These are phyloP conservation scores for Ictalurus punctatus DNA, from an alignment of 2,113 vertebrate genomes.

Conservation along the genomic window DNA sequence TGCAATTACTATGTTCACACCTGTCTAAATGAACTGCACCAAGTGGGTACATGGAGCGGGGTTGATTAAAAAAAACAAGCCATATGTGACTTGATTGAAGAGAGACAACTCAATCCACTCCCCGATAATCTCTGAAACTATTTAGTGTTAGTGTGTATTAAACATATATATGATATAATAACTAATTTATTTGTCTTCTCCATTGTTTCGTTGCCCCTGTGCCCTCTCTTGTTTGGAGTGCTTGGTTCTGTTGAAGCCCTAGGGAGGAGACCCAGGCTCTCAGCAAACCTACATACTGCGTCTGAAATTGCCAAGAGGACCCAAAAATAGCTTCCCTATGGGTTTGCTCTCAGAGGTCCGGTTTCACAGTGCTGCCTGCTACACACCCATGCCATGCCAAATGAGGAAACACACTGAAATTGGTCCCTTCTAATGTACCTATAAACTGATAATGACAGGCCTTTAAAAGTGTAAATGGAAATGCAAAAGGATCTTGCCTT, in stretches of 20 bases:
- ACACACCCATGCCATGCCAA: conserved; percentile 2
- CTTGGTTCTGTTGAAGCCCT: conserved; percentile 34
- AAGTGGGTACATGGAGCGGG: background rate
- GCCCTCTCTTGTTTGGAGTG: conserved; percentile 42
- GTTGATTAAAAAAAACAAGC: background rate
- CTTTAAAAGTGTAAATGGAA: conserved; percentile 48
- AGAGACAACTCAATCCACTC: background rate
- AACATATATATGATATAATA: background rate
- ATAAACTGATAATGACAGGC: conserved; percentile 50
- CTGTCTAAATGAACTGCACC: background rate
- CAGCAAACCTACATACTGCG: conserved; percentile 45
- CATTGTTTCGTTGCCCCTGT: conserved; percentile 46
- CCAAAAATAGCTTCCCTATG: conserved; percentile 55
- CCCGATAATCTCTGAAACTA: background rate
- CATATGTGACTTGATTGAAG: background rate
- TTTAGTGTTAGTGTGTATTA: background rate
- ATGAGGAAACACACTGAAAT: conserved; percentile 40
- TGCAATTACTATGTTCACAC: conserved; percentile 3
- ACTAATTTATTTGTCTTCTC: conserved; percentile 14
- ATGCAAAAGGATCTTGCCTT: conserved; percentile 37
- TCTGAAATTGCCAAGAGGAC: conserved; percentile 48
- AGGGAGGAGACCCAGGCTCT: conserved; percentile 49
- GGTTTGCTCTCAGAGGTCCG: conserved; percentile 39
- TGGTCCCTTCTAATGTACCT: conserved; percentile 45
- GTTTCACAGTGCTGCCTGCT: conserved; percentile 31